Evolutionary conservation across 2,113 vertebrate species (phyloP).

Genomic region (Oxyura jamaicensis): DNA sequence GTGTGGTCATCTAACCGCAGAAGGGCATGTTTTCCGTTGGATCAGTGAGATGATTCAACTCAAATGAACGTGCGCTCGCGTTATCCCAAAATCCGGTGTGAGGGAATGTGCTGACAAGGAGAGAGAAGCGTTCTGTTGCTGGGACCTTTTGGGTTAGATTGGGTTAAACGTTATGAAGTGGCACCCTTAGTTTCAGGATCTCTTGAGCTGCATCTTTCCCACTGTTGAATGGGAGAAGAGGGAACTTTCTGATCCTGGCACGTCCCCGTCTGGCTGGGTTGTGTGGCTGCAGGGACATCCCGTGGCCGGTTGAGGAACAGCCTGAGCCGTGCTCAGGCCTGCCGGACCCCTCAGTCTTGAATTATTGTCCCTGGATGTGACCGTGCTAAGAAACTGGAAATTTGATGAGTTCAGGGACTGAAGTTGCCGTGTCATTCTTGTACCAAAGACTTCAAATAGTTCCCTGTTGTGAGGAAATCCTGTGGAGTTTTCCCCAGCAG

Average conservation of each 20-base stretch:
- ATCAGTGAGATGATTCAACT: conserved; percentile 43
- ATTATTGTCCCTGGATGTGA: not conserved
- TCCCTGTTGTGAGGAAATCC: not conserved
- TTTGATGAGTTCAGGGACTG: not conserved
- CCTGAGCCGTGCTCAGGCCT: not conserved
- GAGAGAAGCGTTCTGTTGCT: accelerated
- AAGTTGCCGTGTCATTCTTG: not conserved
- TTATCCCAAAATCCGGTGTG: not conserved
- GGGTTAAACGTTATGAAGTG: not conserved
- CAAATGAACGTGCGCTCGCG: not conserved
- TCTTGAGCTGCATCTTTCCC: not conserved
- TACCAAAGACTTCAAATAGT: not conserved
- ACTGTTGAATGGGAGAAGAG: not conserved
- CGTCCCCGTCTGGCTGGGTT: not conserved
- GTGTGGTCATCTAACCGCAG: not conserved
- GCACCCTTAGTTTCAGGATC: not conserved
- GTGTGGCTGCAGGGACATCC: conserved; percentile 36
- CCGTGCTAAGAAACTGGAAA: not conserved
- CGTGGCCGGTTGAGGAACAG: conserved; percentile 21
- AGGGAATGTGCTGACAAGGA: accelerated
- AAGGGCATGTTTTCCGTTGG: conserved; percentile 26
- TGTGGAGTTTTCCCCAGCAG: not conserved
- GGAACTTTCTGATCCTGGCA: not conserved
- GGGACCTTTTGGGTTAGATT: not conserved
- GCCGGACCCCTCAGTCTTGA: not conserved